phyloP scores from a whole-genome alignment of 2,797 vertebrate species.

The Enoplosus armatus region DNA sequence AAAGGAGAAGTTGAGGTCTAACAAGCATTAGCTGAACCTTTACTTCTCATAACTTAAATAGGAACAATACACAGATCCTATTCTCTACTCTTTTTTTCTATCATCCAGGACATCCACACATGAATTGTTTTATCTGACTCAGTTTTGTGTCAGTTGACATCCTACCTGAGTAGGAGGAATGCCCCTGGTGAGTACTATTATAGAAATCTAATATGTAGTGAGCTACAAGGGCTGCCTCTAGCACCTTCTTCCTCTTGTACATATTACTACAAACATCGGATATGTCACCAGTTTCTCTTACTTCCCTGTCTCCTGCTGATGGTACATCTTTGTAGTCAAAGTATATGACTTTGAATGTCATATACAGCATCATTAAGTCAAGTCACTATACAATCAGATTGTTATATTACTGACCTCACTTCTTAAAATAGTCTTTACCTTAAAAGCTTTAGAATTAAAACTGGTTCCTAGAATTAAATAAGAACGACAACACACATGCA shows the following conservation, averaged over 20 bases:
- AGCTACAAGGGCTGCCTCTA: background rate
- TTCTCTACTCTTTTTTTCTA: background rate
- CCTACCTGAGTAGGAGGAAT: conserved; percentile 10
- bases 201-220: background rate
- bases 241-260: background rate
- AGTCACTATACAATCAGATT: background rate
- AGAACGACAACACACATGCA: background rate
- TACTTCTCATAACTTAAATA: background rate
- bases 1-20: conserved; percentile 19
- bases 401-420: background rate
- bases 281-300: background rate
- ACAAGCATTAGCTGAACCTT: background rate
- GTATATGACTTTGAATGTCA: background rate
- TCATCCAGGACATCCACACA: background rate
- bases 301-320: background rate
- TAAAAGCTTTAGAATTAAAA: background rate
- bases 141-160: background rate
- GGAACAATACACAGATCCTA: background rate
- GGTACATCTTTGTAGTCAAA: background rate
- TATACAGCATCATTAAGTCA: background rate
- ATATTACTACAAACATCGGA: background rate
- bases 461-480: background rate
- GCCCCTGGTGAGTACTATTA: background rate
- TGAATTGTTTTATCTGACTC: conserved; percentile 12
- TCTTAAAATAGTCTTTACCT: background rate